Percentiles rank a stretch among this genome's conserved stretches.
These are phyloP conservation scores for Ectemnius lituratus DNA, from an alignment of 2,888 invertebrate species.

Conservation along the genomic window DNA sequence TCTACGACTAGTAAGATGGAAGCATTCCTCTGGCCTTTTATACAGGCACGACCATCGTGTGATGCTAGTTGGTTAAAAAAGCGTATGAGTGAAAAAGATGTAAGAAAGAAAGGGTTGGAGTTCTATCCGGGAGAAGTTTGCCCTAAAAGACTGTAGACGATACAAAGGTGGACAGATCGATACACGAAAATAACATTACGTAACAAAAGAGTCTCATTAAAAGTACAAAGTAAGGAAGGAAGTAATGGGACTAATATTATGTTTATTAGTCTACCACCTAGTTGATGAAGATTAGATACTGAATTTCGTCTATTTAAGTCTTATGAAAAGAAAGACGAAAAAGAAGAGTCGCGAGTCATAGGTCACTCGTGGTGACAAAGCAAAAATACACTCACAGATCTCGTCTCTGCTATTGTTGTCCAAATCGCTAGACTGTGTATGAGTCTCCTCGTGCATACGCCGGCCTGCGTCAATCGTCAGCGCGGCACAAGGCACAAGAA, in stretches of 20 bases:
- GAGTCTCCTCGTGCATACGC: constrained; percentile 71
- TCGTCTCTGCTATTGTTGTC: constrained; percentile 71
- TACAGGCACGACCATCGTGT: constrained; percentile 39
- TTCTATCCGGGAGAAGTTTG: too few relatives aligned
- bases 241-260: too few relatives aligned
- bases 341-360: constrained; percentile 18
- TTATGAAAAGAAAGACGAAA: constrained; percentile 22
- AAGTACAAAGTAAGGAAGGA: too few relatives aligned
- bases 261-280: too few relatives aligned
- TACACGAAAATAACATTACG: too few relatives aligned
- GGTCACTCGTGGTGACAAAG: constrained; percentile 24
- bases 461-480: constrained; percentile 69
- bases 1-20: constrained; percentile 19
- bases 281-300: too few relatives aligned
- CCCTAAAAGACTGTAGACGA: too few relatives aligned
- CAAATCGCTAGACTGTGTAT: constrained; percentile 72
- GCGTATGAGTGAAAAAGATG: background rate
- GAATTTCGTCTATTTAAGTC: too few relatives aligned
- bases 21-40: constrained; percentile 34
- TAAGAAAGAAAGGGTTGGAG: too few relatives aligned
- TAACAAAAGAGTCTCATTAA: too few relatives aligned
- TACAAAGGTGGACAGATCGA: too few relatives aligned
- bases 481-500: constrained; percentile 72
- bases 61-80: constrained; percentile 21
- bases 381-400: constrained; percentile 67